Percentiles rank a stretch among this genome's conserved stretches.
Conservation (phyloP, 2,888 invertebrate genomes). For the Anthophora plumipes region DNA sequence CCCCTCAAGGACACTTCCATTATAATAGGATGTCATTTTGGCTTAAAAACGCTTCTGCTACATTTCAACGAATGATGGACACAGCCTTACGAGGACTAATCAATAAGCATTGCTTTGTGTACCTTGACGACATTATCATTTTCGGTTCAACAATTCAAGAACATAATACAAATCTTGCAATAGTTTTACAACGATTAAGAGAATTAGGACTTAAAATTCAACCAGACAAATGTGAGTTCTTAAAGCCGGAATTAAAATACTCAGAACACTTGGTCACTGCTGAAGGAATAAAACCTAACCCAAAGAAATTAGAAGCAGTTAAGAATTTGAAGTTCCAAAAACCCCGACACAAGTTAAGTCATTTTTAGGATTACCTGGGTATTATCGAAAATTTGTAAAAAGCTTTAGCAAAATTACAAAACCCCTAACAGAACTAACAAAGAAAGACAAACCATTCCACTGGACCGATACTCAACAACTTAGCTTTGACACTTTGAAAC, state of each 20-base stretch:
- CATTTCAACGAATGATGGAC: conserved; percentile 16
- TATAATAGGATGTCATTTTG: conserved; percentile 4
- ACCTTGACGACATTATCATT: conserved; percentile 1
- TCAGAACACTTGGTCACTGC: too few species aligned
- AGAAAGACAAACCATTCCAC: background rate
- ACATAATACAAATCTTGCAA: background rate
- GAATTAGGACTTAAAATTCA: background rate
- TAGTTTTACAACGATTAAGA: background rate
- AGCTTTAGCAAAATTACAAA: background rate
- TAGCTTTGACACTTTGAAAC: background rate
- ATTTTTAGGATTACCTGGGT: background rate
- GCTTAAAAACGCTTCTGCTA: background rate
- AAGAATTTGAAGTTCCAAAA: too few species aligned
- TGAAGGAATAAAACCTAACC: too few species aligned
- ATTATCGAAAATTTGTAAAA: background rate
- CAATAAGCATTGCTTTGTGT: background rate
- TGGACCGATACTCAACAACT: background rate
- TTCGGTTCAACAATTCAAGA: background rate
- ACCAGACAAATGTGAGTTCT: conserved; percentile 35
- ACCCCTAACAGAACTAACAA: background rate
- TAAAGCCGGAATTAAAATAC: background rate
- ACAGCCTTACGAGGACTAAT: background rate
- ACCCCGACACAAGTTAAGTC: too few species aligned
- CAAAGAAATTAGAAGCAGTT: too few species aligned
- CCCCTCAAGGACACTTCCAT: background rate